These are phyloP conservation scores for Circaetus gallicus DNA, from an alignment of 2,113 vertebrate species.

Conservation along the genomic window DNA sequence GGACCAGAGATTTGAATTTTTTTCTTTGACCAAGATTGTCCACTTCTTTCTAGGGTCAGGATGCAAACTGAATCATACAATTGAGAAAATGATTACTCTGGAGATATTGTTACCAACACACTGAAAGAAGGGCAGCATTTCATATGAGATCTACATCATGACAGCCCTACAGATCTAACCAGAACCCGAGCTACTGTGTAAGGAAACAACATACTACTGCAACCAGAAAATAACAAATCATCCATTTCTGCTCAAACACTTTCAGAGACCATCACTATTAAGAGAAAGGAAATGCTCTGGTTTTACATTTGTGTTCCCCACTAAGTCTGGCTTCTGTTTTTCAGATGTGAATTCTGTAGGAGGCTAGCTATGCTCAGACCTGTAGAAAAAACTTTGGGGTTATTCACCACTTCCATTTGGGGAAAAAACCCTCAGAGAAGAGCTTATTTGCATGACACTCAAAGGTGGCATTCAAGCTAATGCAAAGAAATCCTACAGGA, in stretches of 20 bases:
- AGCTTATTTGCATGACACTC: neutral
- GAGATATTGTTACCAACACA: neutral
- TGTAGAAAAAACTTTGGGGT: neutral
- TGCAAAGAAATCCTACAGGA: neutral
- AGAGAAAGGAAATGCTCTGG: neutral
- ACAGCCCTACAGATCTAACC: neutral
- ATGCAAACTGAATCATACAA: neutral
- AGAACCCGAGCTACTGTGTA: neutral
- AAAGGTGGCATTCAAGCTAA: neutral
- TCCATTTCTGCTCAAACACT: neutral
- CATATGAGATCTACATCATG: neutral
- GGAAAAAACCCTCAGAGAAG: neutral
- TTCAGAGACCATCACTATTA: neutral
- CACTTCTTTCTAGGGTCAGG: neutral
- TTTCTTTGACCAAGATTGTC: neutral
- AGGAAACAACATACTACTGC: neutral
- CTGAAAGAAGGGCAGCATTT: neutral
- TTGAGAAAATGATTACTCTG: neutral
- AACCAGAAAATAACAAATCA: neutral
- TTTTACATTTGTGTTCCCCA: neutral
- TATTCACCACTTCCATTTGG: neutral
- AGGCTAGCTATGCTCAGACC: neutral
- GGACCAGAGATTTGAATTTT: neutral
- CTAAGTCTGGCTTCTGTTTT: neutral
- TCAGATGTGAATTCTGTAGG: neutral